phyloP scores from a whole-genome alignment of 2,113 vertebrate genomes.

The Pseudopipra pipra region DNA sequence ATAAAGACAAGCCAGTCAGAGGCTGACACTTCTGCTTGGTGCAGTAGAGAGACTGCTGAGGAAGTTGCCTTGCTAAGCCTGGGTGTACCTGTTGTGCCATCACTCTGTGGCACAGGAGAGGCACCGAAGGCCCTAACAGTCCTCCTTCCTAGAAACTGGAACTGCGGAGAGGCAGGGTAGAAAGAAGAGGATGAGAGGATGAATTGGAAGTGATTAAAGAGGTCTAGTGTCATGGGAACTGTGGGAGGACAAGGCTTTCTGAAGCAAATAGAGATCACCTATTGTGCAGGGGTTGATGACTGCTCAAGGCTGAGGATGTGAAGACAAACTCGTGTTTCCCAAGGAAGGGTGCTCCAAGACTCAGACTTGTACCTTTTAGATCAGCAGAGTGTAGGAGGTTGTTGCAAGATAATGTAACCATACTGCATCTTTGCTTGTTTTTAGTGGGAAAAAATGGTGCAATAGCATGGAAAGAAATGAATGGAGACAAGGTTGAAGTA shows the following conservation, averaged over 20 bases:
- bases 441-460: fast-evolving
- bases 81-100: background rate
- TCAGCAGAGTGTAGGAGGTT: background rate
- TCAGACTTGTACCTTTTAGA: background rate
- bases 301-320: background rate
- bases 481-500: background rate
- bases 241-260: background rate
- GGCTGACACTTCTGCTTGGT: background rate
- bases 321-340: background rate
- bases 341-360: background rate
- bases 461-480: background rate
- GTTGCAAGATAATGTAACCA: background rate
- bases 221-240: background rate
- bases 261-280: background rate
- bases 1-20: background rate
- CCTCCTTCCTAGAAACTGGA: background rate
- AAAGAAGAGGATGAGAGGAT: background rate
- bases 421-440: background rate
- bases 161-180: background rate
- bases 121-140: background rate
- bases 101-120: background rate
- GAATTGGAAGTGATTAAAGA: background rate
- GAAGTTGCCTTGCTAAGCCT: background rate
- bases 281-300: background rate
- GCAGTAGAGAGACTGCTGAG: background rate